These are phyloP conservation scores for Tetramorium simillimum DNA, from an alignment of 1,140 invertebrate genomes.

Conservation along the genomic window DNA sequence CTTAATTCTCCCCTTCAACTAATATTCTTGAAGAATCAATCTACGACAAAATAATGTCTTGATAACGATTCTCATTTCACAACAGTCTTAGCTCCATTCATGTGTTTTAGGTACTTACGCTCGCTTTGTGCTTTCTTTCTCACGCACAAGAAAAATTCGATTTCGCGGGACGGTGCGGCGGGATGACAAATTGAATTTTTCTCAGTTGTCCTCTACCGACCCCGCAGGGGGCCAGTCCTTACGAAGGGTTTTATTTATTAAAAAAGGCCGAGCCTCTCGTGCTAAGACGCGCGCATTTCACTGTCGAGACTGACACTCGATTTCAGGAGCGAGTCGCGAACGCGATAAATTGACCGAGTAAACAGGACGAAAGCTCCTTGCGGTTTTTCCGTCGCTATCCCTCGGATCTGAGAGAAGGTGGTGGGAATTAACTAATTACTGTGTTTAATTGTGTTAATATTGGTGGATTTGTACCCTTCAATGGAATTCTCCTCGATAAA, in stretches of 20 bases:
- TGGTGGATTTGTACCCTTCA: background rate
- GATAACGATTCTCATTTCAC: conserved; percentile 16
- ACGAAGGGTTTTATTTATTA: conserved; percentile 67
- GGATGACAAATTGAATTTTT: conserved; percentile 66
- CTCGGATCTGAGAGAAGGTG: background rate
- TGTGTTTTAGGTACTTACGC: background rate
- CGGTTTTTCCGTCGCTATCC: background rate
- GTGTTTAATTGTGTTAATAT: conserved; percentile 21
- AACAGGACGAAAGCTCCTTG: conserved; percentile 23
- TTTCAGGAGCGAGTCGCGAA: background rate
- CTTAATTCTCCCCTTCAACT: background rate
- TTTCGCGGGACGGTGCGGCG: conserved; percentile 30
- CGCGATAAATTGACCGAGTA: conserved; percentile 57
- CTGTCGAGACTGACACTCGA: conserved; percentile 31
- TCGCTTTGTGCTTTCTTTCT: conserved; percentile 14
- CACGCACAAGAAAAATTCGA: conserved; percentile 48
- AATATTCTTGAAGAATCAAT: background rate
- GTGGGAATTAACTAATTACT: conserved; percentile 61
- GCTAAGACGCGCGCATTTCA: background rate
- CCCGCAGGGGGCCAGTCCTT: background rate
- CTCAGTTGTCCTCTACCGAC: conserved; percentile 25
- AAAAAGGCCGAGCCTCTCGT: conserved; percentile 33
- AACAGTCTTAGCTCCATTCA: background rate
- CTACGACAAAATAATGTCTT: no score
- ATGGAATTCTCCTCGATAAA: background rate